A percentile compares a stretch with the other conserved stretches of the same genome.
phyloP scores from a whole-genome alignment of 2,113 vertebrate genomes.

The Dissostichus mawsoni region DNA sequence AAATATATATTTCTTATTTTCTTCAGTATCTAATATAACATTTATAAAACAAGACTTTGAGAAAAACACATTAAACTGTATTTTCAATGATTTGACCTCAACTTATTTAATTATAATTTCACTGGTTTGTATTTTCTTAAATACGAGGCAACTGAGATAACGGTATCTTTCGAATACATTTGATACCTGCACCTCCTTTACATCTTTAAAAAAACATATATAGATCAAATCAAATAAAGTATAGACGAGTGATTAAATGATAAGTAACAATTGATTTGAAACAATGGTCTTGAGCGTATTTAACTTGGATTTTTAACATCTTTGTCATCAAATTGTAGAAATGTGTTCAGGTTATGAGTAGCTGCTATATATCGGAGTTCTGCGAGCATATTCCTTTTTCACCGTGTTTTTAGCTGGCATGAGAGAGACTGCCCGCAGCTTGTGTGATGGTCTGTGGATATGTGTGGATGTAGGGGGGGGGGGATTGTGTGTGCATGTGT shows the following conservation, averaged over 20 bases:
- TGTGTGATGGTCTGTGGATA: conserved; percentile 76
- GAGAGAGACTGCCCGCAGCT: conserved; percentile 78
- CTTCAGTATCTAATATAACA: background rate
- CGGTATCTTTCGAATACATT: background rate
- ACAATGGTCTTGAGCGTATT: background rate
- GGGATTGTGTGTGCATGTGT: conserved; percentile 67
- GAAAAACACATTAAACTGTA: background rate
- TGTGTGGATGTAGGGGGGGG: conserved; percentile 57
- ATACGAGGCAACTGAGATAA: background rate
- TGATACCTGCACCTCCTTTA: background rate
- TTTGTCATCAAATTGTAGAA: conserved; percentile 49
- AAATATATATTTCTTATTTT: background rate
- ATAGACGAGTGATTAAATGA: background rate
- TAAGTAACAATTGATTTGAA: conserved; percentile 3
- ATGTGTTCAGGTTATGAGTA: conserved; percentile 57
- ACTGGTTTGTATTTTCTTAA: background rate
- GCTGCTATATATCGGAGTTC: conserved; percentile 44
- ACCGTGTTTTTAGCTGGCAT: conserved; percentile 75
- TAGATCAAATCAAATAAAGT: background rate
- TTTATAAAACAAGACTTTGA: background rate
- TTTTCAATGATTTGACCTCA: background rate
- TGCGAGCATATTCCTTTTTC: conserved; percentile 71
- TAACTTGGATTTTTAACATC: background rate
- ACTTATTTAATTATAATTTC: background rate
- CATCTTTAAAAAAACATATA: background rate